Percentiles rank a stretch among this genome's conserved stretches.
phyloP scores from a whole-genome alignment of 2,113 vertebrate species.

The Solea senegalensis region DNA sequence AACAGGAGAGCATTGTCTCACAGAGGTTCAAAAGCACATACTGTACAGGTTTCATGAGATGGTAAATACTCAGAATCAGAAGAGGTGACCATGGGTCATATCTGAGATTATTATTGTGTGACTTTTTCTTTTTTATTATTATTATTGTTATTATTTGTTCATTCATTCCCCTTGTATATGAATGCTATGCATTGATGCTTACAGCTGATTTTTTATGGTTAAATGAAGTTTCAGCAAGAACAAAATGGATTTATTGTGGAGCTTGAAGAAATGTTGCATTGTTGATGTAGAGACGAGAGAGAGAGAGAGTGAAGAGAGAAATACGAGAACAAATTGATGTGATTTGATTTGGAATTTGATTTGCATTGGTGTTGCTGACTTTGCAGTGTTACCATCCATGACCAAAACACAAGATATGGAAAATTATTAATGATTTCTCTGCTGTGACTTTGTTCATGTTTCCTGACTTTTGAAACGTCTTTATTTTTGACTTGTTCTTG shows the following conservation, averaged over 20 bases:
- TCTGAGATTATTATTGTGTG: conserved; percentile 37
- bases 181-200: not conserved
- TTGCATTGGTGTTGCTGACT: too few relatives aligned
- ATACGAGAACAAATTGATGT: too few relatives aligned
- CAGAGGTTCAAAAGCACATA: conserved; percentile 61
- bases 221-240: too few relatives aligned
- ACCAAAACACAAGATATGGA: too few relatives aligned
- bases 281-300: too few relatives aligned
- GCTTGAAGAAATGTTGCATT: too few relatives aligned
- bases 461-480: not conserved
- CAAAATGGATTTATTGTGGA: too few relatives aligned
- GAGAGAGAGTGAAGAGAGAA: too few relatives aligned
- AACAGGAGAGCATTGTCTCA: conserved; percentile 41
- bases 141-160: not conserved
- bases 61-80: conserved; percentile 57
- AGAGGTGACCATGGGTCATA: conserved; percentile 29
- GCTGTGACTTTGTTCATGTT: too few relatives aligned
- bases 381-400: too few relatives aligned
- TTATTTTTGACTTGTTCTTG: conserved; percentile 25
- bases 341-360: too few relatives aligned
- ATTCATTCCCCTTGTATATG: conserved; percentile 1
- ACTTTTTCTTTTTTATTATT: conserved; percentile 28
- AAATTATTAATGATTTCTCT: too few relatives aligned
- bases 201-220: not conserved
- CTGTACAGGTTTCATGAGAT: conserved; percentile 38